phyloP scores from a whole-genome alignment of 2,113 vertebrate genomes.

The Chlamydotis undulata region DNA sequence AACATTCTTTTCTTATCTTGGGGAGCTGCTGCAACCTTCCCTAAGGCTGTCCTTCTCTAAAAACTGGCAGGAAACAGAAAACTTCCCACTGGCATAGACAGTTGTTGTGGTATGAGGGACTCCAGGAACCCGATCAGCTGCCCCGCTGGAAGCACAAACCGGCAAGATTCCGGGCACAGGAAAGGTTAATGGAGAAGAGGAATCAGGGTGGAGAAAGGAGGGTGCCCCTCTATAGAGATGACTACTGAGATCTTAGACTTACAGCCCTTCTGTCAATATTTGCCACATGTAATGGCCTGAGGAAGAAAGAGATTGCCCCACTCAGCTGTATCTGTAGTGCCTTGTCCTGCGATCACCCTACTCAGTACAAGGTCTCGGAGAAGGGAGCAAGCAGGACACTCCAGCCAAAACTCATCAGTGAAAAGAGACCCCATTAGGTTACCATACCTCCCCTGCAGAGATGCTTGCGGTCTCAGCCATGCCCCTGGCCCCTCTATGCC shows the following conservation, averaged over 20 bases:
- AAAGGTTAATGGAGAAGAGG: neutral
- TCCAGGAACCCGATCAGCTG: neutral
- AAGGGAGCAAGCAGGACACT: neutral
- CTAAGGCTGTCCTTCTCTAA: neutral
- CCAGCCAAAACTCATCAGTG: neutral
- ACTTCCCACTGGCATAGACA: rapidly evolving
- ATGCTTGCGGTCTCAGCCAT: rapidly evolving
- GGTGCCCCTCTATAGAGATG: neutral
- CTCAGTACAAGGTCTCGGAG: neutral
- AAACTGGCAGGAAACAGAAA: neutral
- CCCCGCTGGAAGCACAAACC: neutral
- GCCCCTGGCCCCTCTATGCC: neutral
- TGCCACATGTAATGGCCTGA: neutral
- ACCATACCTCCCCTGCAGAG: neutral
- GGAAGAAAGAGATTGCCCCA: neutral
- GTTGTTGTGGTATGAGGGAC: neutral
- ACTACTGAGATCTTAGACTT: neutral
- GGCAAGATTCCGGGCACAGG: neutral
- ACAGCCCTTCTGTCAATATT: neutral
- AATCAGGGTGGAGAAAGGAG: neutral
- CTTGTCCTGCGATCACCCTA: neutral
- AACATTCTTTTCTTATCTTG: neutral
- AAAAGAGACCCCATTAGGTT: neutral
- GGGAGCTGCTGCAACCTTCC: neutral
- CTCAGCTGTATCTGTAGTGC: rapidly evolving